These are phyloP conservation scores for Gandaritis pyraliata DNA, from an alignment of 2,888 invertebrate species.

Conservation along the genomic window DNA sequence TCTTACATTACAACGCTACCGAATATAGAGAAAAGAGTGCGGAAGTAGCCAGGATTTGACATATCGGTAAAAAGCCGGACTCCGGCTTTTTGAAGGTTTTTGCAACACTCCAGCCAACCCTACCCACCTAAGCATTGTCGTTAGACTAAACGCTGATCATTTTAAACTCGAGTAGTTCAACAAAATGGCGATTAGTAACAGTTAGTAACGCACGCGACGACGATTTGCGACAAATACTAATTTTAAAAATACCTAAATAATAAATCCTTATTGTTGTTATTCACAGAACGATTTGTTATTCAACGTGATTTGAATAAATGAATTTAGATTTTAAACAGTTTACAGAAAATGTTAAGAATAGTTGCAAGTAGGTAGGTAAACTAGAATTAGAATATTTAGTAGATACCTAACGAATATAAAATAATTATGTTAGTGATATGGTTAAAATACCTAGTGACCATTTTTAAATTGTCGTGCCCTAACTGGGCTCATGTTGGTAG, in stretches of 20 bases:
- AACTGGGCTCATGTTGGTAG: too few species aligned
- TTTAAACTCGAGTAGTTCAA: constrained; percentile 31
- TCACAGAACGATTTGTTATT: constrained; percentile 11
- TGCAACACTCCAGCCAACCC: constrained; percentile 1
- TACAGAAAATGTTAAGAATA: neutral
- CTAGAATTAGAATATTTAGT: too few species aligned
- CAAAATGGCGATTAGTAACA: constrained; percentile 32
- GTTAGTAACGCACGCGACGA: constrained; percentile 36
- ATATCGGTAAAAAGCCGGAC: too few species aligned
- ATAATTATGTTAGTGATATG: too few species aligned
- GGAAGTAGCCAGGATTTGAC: too few species aligned
- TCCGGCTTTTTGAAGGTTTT: too few species aligned
- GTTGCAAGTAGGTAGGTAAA: too few species aligned
- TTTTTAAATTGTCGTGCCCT: too few species aligned
- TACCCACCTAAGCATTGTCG: constrained; percentile 28
- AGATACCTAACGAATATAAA: too few species aligned
- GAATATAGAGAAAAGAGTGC: too few species aligned
- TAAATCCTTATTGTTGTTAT: constrained; percentile 17
- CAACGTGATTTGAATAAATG: constrained; percentile 4
- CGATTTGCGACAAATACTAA: constrained; percentile 29
- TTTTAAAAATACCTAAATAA: constrained; percentile 17
- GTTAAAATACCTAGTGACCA: too few species aligned
- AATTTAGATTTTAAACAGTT: neutral
- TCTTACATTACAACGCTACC: too few species aligned
- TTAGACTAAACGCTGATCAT: constrained; percentile 35